Percentiles rank a stretch among this genome's conserved stretches.
Conservation (phyloP, 2,797 vertebrate species). For the Pantherophis vulpinus region DNA sequence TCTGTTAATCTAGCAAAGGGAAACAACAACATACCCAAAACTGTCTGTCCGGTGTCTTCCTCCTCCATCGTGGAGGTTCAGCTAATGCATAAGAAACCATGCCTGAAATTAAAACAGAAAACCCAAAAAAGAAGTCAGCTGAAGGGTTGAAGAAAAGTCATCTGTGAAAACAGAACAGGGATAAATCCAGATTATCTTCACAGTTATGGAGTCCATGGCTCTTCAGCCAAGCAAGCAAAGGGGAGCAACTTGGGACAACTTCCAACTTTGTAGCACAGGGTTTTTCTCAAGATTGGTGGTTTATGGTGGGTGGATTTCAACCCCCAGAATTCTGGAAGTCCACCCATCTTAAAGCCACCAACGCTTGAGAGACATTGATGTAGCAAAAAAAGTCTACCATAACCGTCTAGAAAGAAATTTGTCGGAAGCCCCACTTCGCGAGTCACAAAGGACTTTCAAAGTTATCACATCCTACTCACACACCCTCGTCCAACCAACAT, state of each 20-base stretch:
- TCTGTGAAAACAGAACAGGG: neutral
- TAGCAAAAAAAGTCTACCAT: conserved; percentile 2
- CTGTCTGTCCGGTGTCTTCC: neutral
- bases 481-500: neutral
- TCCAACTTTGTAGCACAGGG: neutral
- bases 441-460: neutral
- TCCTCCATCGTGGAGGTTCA: neutral
- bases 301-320: neutral
- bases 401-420: neutral
- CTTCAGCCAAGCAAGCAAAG: conserved; percentile 3
- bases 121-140: neutral
- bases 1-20: neutral
- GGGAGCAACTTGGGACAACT: neutral
- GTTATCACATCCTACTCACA: neutral
- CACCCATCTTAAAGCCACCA: neutral
- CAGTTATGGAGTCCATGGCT: neutral
- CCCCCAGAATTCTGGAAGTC: neutral
- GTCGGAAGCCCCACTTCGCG: neutral
- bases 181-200: neutral
- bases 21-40: fast-evolving
- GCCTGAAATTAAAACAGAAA: neutral
- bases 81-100: neutral
- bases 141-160: neutral
- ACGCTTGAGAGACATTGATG: neutral
- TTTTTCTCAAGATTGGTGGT: neutral